phyloP scores from a whole-genome alignment of 2,888 invertebrate genomes.

The Apeira syringaria region DNA sequence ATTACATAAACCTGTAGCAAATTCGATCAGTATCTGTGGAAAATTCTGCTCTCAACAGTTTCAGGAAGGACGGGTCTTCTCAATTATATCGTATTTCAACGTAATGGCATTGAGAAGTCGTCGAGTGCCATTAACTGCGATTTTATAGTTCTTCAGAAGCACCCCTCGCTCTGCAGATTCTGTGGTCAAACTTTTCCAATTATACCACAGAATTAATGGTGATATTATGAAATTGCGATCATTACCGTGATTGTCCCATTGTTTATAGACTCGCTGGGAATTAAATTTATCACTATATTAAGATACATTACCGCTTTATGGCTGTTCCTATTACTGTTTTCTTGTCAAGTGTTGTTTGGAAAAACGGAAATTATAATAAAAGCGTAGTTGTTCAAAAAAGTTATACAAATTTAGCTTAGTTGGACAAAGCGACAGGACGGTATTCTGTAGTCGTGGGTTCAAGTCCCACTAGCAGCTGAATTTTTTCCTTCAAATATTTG shows the following conservation, averaged over 20 bases:
- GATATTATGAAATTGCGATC: conserved; percentile 53
- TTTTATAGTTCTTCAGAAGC: conserved; percentile 64
- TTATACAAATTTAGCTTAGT: too few species aligned
- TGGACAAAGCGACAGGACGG: too few species aligned
- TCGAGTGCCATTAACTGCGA: conserved; percentile 59
- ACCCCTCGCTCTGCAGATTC: conserved; percentile 37
- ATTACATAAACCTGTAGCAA: conserved; percentile 11
- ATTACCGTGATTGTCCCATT: conserved; percentile 42
- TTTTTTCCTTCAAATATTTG: too few species aligned
- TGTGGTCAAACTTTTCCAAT: conserved; percentile 64
- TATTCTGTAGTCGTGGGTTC: too few species aligned
- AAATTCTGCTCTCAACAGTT: conserved; percentile 30
- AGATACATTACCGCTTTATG: conserved; percentile 9
- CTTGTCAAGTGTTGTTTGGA: neutral
- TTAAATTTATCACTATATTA: conserved; percentile 24
- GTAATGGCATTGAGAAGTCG: conserved; percentile 65
- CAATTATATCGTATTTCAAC: conserved; percentile 59
- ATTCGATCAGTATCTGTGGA: conserved; percentile 19
- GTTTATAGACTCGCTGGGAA: conserved; percentile 35
- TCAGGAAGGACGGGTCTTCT: conserved; percentile 41
- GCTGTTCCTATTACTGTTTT: conserved; percentile 8
- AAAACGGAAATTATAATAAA: conserved; percentile 15
- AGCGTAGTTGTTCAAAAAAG: too few species aligned
- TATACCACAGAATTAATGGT: conserved; percentile 57
- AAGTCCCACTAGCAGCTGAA: too few species aligned